phyloP scores from a whole-genome alignment of 2,113 vertebrate genomes.

The Anseranas semipalmata region DNA sequence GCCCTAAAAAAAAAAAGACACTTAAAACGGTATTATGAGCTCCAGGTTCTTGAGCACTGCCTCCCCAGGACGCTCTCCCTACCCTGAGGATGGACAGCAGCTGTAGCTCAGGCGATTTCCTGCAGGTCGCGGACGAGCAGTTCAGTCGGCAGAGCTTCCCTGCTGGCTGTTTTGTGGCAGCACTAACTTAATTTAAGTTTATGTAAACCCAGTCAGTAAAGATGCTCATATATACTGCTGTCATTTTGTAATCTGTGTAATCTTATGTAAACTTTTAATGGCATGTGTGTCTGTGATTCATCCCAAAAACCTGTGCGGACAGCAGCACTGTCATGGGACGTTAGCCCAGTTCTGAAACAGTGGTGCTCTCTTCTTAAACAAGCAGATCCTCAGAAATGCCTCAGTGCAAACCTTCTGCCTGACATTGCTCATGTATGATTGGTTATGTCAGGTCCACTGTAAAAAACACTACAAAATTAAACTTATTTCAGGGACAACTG shows the following conservation, averaged over 20 bases:
- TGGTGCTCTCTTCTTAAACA: neutral
- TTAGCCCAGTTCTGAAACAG: neutral
- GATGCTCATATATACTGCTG: neutral
- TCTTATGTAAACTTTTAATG: neutral
- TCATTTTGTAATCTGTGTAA: neutral
- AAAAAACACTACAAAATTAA: neutral
- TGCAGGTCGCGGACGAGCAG: neutral
- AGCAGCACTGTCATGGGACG: neutral
- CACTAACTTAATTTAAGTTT: neutral
- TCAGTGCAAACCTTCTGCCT: neutral
- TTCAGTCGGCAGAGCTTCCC: neutral
- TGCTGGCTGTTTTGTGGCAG: neutral
- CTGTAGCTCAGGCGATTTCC: neutral
- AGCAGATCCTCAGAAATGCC: neutral
- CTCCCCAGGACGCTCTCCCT: neutral
- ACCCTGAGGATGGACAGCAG: neutral
- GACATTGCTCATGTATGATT: neutral
- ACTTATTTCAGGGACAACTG: neutral
- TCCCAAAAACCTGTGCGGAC: neutral
- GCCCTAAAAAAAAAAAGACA: neutral
- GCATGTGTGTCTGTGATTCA: neutral
- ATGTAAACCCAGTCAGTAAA: neutral
- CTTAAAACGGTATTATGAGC: neutral
- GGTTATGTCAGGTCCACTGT: neutral
- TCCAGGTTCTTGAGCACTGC: neutral